phyloP scores from a whole-genome alignment of 2,888 invertebrate genomes.

The Cephus runcator region DNA sequence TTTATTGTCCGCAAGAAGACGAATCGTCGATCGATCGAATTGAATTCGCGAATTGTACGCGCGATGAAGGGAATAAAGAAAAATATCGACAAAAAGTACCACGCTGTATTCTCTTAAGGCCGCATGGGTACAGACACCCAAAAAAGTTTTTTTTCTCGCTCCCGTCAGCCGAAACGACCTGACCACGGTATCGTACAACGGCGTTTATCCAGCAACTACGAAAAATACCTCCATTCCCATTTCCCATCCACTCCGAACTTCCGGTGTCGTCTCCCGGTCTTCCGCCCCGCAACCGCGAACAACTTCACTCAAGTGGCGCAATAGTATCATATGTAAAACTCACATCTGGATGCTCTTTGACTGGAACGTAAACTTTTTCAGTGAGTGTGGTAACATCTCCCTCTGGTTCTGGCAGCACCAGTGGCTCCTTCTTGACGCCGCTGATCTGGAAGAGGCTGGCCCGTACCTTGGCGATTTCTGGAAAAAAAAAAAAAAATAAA shows the following conservation, averaged over 20 bases:
- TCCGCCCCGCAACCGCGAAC: not conserved
- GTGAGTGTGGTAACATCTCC: slow-evolving; percentile 92
- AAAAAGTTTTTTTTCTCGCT: not conserved
- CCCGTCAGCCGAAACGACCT: not conserved
- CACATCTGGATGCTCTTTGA: slow-evolving; percentile 99
- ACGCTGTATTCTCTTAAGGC: not conserved
- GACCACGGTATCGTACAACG: not conserved
- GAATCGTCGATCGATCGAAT: not conserved
- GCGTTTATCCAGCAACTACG: too few relatives aligned
- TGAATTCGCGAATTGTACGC: not conserved
- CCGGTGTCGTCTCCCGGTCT: not conserved
- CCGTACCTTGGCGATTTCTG: slow-evolving; percentile 98
- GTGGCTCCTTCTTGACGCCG: slow-evolving; percentile 94
- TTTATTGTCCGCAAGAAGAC: not conserved
- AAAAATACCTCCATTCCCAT: not conserved
- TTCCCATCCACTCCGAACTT: not conserved
- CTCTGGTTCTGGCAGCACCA: slow-evolving; percentile 90
- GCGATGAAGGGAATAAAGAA: not conserved
- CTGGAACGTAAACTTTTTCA: slow-evolving; percentile 99
- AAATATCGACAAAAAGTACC: not conserved
- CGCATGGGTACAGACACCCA: too few relatives aligned
- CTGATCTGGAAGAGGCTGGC: slow-evolving; percentile 99
- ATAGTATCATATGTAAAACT: slow-evolving; percentile 68
- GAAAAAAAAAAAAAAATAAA: slow-evolving; percentile 65
- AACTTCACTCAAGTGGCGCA: not conserved